A percentile compares a stretch with the other conserved stretches of the same genome.
Conservation (phyloP, 2,113 vertebrate species). For the Eudorcas thomsonii region DNA sequence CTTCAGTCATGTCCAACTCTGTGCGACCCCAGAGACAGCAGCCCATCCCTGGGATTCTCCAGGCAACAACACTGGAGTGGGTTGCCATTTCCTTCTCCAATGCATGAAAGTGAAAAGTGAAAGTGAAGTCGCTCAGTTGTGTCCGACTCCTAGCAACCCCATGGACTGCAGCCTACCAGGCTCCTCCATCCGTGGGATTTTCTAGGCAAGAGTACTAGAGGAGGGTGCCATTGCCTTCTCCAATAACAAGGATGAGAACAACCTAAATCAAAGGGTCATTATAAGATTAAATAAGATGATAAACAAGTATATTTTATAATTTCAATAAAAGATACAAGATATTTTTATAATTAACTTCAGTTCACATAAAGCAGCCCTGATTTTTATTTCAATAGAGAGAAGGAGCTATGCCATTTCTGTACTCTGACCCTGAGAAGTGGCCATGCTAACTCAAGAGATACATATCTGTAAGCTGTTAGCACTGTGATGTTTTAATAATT, state of each 20-base stretch:
- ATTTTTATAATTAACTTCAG: not conserved
- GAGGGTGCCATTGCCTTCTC: too few relatives aligned
- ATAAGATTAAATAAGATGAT: not conserved
- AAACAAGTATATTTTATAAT: not conserved
- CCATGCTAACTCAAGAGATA: not conserved
- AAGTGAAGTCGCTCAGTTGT: too few relatives aligned
- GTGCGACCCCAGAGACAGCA: too few relatives aligned
- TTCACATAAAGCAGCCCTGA: not conserved
- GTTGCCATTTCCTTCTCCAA: too few relatives aligned
- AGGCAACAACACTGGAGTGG: too few relatives aligned
- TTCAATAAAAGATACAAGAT: not conserved
- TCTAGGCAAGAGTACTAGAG: too few relatives aligned
- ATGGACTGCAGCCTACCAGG: too few relatives aligned
- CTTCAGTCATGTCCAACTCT: too few relatives aligned
- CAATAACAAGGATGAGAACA: not conserved
- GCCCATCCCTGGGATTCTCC: too few relatives aligned
- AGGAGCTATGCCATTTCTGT: not conserved
- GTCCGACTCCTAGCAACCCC: fast-evolving
- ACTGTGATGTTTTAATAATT: not conserved
- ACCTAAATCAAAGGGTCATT: not conserved
- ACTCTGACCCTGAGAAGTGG: not conserved
- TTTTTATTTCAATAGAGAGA: not conserved
- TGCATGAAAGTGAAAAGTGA: too few relatives aligned
- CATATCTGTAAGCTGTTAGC: not conserved
- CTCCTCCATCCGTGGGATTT: too few relatives aligned